Percentiles rank a stretch among this genome's conserved stretches.
Evolutionary conservation across 2,888 invertebrate species (phyloP).

Genomic region (Cosmopolites sordidus): DNA sequence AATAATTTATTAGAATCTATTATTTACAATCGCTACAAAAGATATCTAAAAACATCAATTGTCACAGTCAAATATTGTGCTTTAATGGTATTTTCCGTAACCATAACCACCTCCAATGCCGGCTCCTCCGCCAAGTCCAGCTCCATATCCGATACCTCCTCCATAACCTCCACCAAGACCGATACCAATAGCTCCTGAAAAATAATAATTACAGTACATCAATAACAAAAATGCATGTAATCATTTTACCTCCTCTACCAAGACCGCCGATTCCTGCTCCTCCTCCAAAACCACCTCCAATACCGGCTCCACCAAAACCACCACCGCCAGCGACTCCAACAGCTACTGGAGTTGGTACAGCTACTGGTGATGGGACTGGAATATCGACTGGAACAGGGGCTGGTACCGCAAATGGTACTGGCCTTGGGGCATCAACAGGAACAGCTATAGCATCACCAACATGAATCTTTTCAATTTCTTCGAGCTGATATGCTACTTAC

Average conservation of each 20-base stretch:
- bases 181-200: background rate
- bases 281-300: conserved; percentile 7
- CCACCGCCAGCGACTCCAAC: conserved; percentile 48
- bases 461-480: background rate
- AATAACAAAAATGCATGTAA: too few species aligned
- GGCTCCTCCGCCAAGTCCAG: background rate
- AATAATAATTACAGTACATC: too few species aligned
- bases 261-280: conserved; percentile 9
- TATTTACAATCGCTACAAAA: conserved; percentile 9
- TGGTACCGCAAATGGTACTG: conserved; percentile 40
- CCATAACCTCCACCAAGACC: conserved; percentile 10
- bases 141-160: conserved; percentile 1
- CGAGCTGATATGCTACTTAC: conserved; percentile 19
- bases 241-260: background rate
- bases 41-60: conserved; percentile 7
- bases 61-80: conserved; percentile 10
- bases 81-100: conserved; percentile 5
- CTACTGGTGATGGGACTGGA: conserved; percentile 41
- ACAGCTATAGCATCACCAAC: conserved; percentile 10
- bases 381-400: conserved; percentile 39
- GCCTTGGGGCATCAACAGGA: conserved; percentile 21
- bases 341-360: conserved; percentile 36
- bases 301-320: conserved; percentile 2
- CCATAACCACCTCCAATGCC: conserved; percentile 3
- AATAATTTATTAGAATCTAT: conserved; percentile 8